Evolutionary conservation across 2,113 vertebrate species (phyloP).

Genomic region (Calypte anna): DNA sequence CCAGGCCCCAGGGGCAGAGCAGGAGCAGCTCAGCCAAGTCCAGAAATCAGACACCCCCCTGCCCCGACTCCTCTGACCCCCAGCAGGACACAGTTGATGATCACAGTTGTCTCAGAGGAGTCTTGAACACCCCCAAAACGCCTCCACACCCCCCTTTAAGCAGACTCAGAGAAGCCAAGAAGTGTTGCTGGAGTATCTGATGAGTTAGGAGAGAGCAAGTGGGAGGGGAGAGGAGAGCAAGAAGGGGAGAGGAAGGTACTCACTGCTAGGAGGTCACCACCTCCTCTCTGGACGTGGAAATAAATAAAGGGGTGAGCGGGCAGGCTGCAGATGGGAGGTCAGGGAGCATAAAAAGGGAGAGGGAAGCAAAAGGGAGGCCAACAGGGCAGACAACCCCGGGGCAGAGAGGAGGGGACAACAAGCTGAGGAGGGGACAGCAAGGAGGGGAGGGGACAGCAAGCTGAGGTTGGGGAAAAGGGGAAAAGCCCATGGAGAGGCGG

Average conservation of each 20-base stretch:
- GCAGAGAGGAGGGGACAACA: not conserved
- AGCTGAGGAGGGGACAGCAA: too few relatives aligned
- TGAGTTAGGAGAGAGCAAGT: not conserved
- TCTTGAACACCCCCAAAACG: rapidly evolving
- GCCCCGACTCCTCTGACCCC: not conserved
- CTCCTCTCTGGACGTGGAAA: not conserved
- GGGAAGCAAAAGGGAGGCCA: not conserved
- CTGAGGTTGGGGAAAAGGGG: rapidly evolving
- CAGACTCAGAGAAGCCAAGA: not conserved
- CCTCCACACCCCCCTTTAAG: not conserved
- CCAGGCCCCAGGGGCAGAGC: not conserved
- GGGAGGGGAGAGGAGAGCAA: too few relatives aligned
- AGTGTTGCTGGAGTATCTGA: not conserved
- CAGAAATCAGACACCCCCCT: slow-evolving; percentile 12
- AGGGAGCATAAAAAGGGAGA: not conserved
- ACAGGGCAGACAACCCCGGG: rapidly evolving
- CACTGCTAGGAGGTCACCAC: not conserved
- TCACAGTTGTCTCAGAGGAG: not conserved
- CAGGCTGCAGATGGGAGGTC: not conserved
- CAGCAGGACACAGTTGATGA: not conserved
- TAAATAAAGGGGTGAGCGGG: not conserved
- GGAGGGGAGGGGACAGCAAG: not conserved
- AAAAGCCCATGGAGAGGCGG: not conserved
- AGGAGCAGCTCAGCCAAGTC: not conserved
- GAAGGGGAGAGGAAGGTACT: not conserved